Base-by-base conservation (phyloP, 2,113 vertebrate genomes). In the Trachemys scripta region DNA sequence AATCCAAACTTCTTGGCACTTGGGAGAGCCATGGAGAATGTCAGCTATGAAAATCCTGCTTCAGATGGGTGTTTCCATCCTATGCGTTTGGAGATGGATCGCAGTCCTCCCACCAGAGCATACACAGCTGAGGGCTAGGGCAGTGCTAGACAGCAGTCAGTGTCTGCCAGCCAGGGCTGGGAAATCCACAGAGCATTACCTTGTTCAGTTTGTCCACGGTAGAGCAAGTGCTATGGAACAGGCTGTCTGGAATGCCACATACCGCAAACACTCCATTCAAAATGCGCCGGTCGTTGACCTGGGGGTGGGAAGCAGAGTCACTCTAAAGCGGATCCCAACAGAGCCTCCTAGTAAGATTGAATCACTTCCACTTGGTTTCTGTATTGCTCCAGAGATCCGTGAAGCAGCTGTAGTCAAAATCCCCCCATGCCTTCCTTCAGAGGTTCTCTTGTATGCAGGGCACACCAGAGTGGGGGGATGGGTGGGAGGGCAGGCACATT, bases 161-260 rank as follows among this genome's bases (percentile, higher is more conserved):
- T 38, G 54, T 16, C 22, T 53, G 14, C 25, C 38, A 75, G 49
- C 56, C 56, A 65, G 17, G 20, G 53, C 22, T 17, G 47, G 78
- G 54, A 29, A 27, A 59, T 42, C 45, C 35, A 8, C 14, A 53
- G 49, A 25, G 38, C 84, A 29, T 93, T 94, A 99, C 99, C 99
- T 99, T 99, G 97, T 99, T 99, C 96, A 99, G 97, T 96, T 99
- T 99, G 96, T 99, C 99, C 95, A 99, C 98, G 0, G 99, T 98
- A 7, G 98, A 99, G 94, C 99, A 99, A 31, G 98, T 98, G 3
- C 98, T 96, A n/a, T 98, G 97, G 96, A 99, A 99, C 95, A 99
- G 99, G 96, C 98, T 98, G 5, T 99, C 98, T 8, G 99, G 99
- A 91, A 99, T 98, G 1, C 99, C 99, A 7, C 99, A 99, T 62